Percentiles rank a stretch among this genome's conserved stretches.
Conservation (phyloP, 64 coral and sea anemone species). For the Stichodactyla helianthus region DNA sequence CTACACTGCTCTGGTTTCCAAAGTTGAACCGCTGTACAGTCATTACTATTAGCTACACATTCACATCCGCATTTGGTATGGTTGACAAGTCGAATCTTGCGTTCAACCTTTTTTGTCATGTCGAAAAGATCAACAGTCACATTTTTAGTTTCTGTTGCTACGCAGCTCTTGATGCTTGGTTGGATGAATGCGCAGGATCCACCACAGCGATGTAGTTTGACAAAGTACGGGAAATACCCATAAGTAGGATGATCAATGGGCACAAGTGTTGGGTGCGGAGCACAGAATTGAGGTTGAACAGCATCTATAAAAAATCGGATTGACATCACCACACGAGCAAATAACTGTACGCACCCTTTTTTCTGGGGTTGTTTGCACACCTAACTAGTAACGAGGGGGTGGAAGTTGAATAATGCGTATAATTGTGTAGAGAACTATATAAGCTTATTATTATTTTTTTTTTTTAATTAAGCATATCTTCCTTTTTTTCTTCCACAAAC, state of each 20-base stretch:
- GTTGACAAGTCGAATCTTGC: conserved; percentile 28
- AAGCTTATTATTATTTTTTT: no score
- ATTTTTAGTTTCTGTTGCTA: conserved; percentile 32
- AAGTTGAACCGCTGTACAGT: conserved; percentile 27
- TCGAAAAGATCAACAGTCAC: background rate
- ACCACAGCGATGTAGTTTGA: conserved; percentile 68
- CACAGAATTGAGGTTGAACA: background rate
- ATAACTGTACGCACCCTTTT: background rate
- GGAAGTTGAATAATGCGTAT: no score
- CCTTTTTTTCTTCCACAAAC: no score
- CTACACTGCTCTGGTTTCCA: conserved; percentile 49
- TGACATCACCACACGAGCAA: background rate
- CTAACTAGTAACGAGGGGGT: background rate
- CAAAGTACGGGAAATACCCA: conserved; percentile 64
- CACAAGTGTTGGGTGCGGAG: conserved; percentile 58
- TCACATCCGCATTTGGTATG: conserved; percentile 73
- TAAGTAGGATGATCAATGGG: conserved; percentile 62
- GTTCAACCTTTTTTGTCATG: background rate
- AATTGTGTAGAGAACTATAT: no score
- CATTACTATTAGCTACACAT: conserved; percentile 49
- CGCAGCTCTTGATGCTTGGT: conserved; percentile 50
- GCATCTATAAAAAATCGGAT: background rate
- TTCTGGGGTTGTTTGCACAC: background rate
- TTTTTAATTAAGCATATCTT: no score
- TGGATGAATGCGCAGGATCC: conserved; percentile 45